Evolutionary conservation across 2,888 invertebrate species (phyloP), one percentile per base, ranked within the genome.

Genomic region (Biston stratarius): DNA sequence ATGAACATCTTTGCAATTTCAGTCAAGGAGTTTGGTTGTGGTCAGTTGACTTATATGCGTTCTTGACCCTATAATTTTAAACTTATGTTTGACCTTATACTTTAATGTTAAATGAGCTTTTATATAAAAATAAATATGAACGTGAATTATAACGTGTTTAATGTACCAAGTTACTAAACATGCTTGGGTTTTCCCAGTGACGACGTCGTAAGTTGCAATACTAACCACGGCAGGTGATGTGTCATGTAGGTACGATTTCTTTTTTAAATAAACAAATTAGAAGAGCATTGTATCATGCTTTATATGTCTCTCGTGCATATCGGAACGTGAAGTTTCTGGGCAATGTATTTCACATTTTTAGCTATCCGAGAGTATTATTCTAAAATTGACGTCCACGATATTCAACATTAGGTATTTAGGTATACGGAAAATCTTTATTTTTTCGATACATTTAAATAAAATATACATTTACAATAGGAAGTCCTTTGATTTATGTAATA

Each of bases 171-270:
- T 49, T 45, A 40, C 38, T 34, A 15, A 60, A 40, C 56, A 34
- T 34, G 47, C 51, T 55, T 66, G 71, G 71, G 73, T 73, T 73
- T 73, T 70, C 67, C 73, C 71, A 49, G 53, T 64, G 69, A 68
- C 64, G 49, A 62, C 62, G 68, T 70, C 58, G 66, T 53, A 55
- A 60, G 44, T 10, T 40, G 34, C 61, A 63, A 49, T 15, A 36
- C 38, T 8, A 36, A 6, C 9, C n/a, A 15, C 12, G 24, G 64
- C 15, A 36, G 47, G 45, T 12, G 14, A 33, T 56, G 63, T 53
- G 55, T 62, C 62, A 58, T 42, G 33, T 33, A 33, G 52, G 44
- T 51, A 57, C 53, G 15, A 48, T 33, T 12, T 34, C 10, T 51
- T 33, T 51, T 24, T 33, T 34, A 36, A 47, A 48, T 5, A 58